Evolutionary conservation across 2,113 vertebrate species (phyloP), one percentile per base, ranked within the genome.

Genomic region (Erinaceus europaeus): DNA sequence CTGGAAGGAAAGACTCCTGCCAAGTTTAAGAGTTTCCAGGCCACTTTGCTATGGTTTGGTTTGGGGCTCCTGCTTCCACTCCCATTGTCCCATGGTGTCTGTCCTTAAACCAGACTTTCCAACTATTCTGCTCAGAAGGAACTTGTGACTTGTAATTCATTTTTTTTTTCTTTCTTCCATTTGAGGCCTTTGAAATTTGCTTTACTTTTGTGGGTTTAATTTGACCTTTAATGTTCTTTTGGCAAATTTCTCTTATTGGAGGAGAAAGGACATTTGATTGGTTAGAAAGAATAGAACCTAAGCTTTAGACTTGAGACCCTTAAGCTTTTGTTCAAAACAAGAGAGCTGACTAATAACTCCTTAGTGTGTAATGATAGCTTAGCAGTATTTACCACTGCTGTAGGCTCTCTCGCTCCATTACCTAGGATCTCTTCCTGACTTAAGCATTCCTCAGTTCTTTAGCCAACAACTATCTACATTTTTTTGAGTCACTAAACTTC

Each of bases 311-410:
- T 92, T 95, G 86, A 96, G 94, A 95, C 93, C 88, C 92, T 78
- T 91, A 94, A 96, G 93, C 68, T 10, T 89, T 90, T 62, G 23
- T 55, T 96, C 92, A 90, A 95, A 96, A 96, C 93, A 67, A 95
- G 79, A 94, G 91, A 94, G 94, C 97, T 97, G 97, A 97, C 95
- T 97, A 97, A 97, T 95, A 97, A 95, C 95, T 96, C 86, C 97
- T 97, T 96, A 96, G 95, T 90, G 93, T 96, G 95, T 96, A 97
- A 97, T 96, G 96, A 97, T 96, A 96, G 96, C 96, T 97, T 97
- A 97, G 96, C 95, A 96, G 96, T 97, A 96, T 97, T 97, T 97
- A 97, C 96, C 95, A 86, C 95, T 7, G 80, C 96, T 96, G 97
- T 95, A 96, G 95, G 90, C 84, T 96, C 90, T 95, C 88, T 96